phyloP scores from a whole-genome alignment of 2,888 invertebrate species.

The Brassicogethes aeneus region DNA sequence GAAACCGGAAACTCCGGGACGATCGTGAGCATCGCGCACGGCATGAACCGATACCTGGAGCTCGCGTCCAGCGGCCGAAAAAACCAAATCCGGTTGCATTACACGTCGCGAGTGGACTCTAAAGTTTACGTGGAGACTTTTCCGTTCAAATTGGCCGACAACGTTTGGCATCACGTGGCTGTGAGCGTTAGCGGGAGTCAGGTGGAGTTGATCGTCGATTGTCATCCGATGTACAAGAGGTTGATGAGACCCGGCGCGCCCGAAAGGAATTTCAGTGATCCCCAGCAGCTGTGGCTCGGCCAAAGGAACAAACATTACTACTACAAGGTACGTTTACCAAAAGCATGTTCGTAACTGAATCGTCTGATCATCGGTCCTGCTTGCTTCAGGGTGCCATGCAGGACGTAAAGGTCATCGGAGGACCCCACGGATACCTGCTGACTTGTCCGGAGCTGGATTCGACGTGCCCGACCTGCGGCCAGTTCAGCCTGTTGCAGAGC shows the following conservation, averaged over 20 bases:
- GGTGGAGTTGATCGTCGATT: conserved; percentile 78
- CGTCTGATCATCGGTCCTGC: too few species aligned
- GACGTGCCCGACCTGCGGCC: conserved; percentile 84
- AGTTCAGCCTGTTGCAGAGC: conserved; percentile 75
- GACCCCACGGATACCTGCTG: conserved; percentile 75
- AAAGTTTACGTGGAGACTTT: conserved; percentile 74
- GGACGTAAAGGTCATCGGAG: conserved; percentile 77
- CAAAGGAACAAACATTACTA: conserved; percentile 81
- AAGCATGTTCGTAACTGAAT: too few species aligned
- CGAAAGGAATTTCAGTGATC: conserved; percentile 66
- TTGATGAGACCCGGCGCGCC: conserved; percentile 61
- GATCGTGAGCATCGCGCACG: conserved; percentile 74
- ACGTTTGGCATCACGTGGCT: conserved; percentile 80
- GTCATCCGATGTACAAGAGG: conserved; percentile 76
- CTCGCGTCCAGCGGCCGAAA: conserved; percentile 84
- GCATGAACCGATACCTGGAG: conserved; percentile 80
- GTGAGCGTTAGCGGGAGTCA: conserved; percentile 75
- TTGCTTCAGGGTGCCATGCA: conserved; percentile 70
- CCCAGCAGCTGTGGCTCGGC: conserved; percentile 76
- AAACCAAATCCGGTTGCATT: conserved; percentile 79
- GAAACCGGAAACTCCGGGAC: conserved; percentile 76
- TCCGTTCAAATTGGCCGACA: conserved; percentile 79
- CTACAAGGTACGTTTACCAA: conserved; percentile 89
- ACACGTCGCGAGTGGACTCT: conserved; percentile 58
- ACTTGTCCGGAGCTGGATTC: conserved; percentile 82